Evolutionary conservation across 2,113 vertebrate species (phyloP).

Genomic region (Clinocottus analis): DNA sequence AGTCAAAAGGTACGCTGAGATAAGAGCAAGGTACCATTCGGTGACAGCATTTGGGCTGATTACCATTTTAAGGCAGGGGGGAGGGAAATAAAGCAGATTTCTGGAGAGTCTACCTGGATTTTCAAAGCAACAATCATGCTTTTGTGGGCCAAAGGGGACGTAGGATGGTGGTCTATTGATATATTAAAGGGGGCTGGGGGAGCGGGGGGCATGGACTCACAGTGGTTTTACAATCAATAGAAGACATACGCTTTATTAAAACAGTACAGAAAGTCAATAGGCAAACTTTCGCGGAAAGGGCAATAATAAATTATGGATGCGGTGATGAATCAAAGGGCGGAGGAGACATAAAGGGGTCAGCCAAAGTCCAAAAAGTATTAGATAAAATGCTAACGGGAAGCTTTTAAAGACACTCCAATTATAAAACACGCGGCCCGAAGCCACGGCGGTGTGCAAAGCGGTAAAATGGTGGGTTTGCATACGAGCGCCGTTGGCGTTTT

Average conservation of each 20-base stretch:
- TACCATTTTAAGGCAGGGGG: slow-evolving; percentile 5
- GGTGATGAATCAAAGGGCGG: slow-evolving; percentile 12
- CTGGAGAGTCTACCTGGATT: slow-evolving; percentile 14
- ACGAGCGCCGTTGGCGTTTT: slow-evolving; percentile 11
- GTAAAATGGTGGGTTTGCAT: slow-evolving; percentile 21
- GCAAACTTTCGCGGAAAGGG: slow-evolving; percentile 58
- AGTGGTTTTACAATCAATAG: slow-evolving; percentile 50
- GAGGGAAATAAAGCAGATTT: slow-evolving; percentile 18
- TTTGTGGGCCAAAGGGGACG: slow-evolving; percentile 34
- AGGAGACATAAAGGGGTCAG: slow-evolving; percentile 28
- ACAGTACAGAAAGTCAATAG: slow-evolving; percentile 49
- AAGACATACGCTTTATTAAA: slow-evolving; percentile 52
- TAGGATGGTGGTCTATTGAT: slow-evolving; percentile 41
- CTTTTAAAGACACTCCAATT: neutral
- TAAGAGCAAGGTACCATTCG: slow-evolving; percentile 12
- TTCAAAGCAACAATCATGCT: slow-evolving; percentile 3
- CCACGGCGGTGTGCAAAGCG: neutral
- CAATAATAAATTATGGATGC: slow-evolving; percentile 58
- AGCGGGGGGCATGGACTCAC: slow-evolving; percentile 27
- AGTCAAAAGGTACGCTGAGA: slow-evolving; percentile 11
- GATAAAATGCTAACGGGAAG: slow-evolving; percentile 17
- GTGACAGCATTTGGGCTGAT: slow-evolving; percentile 37
- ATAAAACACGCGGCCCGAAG: neutral
- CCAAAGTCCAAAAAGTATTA: slow-evolving; percentile 48
- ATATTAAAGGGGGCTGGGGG: slow-evolving; percentile 49